Evolutionary conservation across 2,888 invertebrate species (phyloP).

Genomic region (Lasioglossum vierecki): DNA sequence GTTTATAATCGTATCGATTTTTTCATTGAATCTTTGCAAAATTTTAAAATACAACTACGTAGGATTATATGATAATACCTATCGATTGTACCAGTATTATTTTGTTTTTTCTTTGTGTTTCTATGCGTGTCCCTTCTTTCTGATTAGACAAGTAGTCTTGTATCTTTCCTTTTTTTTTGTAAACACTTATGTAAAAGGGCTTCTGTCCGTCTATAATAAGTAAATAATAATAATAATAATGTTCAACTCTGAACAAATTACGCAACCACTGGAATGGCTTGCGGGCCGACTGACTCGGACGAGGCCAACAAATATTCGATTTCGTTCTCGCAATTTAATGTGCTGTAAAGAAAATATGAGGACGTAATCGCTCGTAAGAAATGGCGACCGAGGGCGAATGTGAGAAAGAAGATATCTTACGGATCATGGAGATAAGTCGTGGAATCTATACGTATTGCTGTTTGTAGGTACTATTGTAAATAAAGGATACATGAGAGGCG

Average conservation of each 20-base stretch:
- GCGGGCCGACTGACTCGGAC: background rate
- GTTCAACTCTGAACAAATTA: background rate
- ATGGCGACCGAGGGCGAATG: constrained; percentile 6
- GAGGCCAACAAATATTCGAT: constrained; percentile 19
- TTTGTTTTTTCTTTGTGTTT: too few species aligned
- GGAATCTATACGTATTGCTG: constrained; percentile 6
- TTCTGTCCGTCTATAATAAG: too few species aligned
- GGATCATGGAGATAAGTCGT: constrained; percentile 21
- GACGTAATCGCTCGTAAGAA: constrained; percentile 27
- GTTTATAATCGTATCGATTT: too few species aligned
- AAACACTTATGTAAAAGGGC: too few species aligned
- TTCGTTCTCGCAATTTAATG: background rate
- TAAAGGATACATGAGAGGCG: background rate
- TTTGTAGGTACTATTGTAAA: constrained; percentile 8
- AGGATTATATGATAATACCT: too few species aligned
- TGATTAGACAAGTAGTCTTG: too few species aligned
- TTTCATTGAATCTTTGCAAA: too few species aligned
- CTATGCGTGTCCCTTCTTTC: too few species aligned
- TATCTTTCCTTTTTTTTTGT: too few species aligned
- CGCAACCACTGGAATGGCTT: background rate
- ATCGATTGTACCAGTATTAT: too few species aligned
- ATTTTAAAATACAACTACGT: too few species aligned
- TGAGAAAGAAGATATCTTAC: constrained; percentile 8
- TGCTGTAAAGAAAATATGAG: background rate
- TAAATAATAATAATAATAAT: too few species aligned